These are phyloP conservation scores for Hoplostethus mediterraneus DNA, from an alignment of 2,797 vertebrate species.

Conservation along the genomic window DNA sequence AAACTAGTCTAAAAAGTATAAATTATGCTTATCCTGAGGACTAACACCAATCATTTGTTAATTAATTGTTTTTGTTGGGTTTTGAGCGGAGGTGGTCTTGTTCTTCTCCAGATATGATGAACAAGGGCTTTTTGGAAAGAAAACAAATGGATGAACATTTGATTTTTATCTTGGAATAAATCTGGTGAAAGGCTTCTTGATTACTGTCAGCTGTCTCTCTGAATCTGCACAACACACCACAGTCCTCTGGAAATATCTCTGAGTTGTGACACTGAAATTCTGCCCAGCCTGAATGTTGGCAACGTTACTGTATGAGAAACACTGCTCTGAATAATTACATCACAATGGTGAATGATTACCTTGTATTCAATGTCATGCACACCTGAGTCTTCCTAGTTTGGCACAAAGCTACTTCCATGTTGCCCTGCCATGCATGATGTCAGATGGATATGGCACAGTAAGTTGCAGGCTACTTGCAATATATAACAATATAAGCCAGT, in stretches of 20 bases:
- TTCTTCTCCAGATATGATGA: slow-evolving; percentile 66
- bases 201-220: slow-evolving; percentile 33
- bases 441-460: neutral
- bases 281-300: slow-evolving; percentile 14
- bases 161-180: slow-evolving; percentile 83
- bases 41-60: slow-evolving; percentile 57
- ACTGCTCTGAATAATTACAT: neutral
- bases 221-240: slow-evolving; percentile 16
- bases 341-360: neutral
- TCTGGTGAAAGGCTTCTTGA: slow-evolving; percentile 70
- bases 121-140: slow-evolving; percentile 63
- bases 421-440: neutral
- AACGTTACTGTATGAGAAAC: slow-evolving; percentile 1
- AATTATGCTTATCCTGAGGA: slow-evolving; percentile 64
- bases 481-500: too few relatives aligned
- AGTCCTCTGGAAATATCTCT: neutral
- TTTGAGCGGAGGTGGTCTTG: slow-evolving; percentile 69
- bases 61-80: slow-evolving; percentile 62
- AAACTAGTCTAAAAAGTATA: slow-evolving; percentile 68
- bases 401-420: neutral
- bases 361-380: too few relatives aligned
- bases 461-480: neutral
- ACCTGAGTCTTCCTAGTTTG: neutral
- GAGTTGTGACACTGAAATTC: neutral
- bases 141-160: slow-evolving; percentile 62